phyloP scores from a whole-genome alignment of 2,113 vertebrate species.

The Empidonax traillii region DNA sequence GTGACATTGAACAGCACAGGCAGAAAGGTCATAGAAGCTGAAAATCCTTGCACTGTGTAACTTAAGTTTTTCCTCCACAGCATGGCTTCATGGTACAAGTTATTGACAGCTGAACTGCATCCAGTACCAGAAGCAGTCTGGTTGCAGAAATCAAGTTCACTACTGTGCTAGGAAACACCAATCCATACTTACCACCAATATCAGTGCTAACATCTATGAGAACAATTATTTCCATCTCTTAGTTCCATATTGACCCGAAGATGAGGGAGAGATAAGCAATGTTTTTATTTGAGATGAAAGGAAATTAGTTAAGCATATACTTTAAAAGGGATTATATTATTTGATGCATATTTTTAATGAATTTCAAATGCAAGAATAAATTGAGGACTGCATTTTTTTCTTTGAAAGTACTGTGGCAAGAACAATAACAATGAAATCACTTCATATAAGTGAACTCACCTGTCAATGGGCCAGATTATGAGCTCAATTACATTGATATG shows the following conservation, averaged over 20 bases:
- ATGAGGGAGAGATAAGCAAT: not conserved
- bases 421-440: not conserved
- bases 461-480: constrained; percentile 37
- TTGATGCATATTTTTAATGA: not conserved
- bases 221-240: not conserved
- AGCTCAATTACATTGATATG: constrained; percentile 38
- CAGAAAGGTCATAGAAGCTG: not conserved
- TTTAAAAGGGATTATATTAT: not conserved
- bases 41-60: not conserved
- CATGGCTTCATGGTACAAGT: not conserved
- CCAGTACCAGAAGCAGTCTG: not conserved
- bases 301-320: not conserved
- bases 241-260: not conserved
- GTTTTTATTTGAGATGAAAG: not conserved
- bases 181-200: not conserved
- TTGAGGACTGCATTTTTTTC: not conserved
- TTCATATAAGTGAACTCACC: constrained; percentile 3
- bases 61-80: not conserved
- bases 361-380: not conserved
- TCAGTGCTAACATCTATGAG: not conserved
- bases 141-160: not conserved
- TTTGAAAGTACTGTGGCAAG: not conserved
- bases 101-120: not conserved
- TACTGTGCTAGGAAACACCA: not conserved
- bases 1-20: not conserved